These are phyloP conservation scores for Polyodon spathula DNA, from an alignment of 2,113 vertebrate species.

Conservation along the genomic window DNA sequence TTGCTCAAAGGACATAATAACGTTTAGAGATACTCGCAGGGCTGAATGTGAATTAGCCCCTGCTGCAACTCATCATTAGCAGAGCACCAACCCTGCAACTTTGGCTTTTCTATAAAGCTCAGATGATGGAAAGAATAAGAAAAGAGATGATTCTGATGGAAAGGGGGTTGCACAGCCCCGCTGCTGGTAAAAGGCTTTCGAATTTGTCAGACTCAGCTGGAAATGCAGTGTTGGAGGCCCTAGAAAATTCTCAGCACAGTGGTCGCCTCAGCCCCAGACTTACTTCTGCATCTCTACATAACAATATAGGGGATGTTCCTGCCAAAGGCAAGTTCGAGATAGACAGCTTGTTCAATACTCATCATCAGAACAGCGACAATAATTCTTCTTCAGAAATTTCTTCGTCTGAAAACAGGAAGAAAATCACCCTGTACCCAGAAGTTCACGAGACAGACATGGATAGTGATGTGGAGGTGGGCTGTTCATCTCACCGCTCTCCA, in stretches of 20 bases:
- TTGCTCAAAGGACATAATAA: constrained; percentile 85
- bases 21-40: constrained; percentile 83
- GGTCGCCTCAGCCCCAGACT: constrained; percentile 92
- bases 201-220: constrained; percentile 81
- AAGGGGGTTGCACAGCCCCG: constrained; percentile 93
- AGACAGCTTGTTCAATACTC: constrained; percentile 86
- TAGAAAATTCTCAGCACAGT: constrained; percentile 95
- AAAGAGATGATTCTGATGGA: constrained; percentile 99
- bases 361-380: constrained; percentile 74
- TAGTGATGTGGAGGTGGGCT: constrained; percentile 98
- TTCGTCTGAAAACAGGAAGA: constrained; percentile 83
- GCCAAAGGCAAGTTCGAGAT: constrained; percentile 97
- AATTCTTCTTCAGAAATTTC: constrained; percentile 78
- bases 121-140: constrained; percentile 99
- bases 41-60: constrained; percentile 88
- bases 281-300: constrained; percentile 83
- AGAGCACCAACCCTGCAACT: constrained; percentile 75
- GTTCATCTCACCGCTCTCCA: constrained; percentile 85
- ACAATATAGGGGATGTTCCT: constrained; percentile 81
- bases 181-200: constrained; percentile 85
- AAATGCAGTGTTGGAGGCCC: constrained; percentile 92
- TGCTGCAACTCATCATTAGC: constrained; percentile 77
- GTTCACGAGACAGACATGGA: constrained; percentile 91
- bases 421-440: constrained; percentile 85
- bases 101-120: constrained; percentile 71